Conservation (phyloP, 2,797 vertebrate species). For the Poeciliopsis infans region DNA sequence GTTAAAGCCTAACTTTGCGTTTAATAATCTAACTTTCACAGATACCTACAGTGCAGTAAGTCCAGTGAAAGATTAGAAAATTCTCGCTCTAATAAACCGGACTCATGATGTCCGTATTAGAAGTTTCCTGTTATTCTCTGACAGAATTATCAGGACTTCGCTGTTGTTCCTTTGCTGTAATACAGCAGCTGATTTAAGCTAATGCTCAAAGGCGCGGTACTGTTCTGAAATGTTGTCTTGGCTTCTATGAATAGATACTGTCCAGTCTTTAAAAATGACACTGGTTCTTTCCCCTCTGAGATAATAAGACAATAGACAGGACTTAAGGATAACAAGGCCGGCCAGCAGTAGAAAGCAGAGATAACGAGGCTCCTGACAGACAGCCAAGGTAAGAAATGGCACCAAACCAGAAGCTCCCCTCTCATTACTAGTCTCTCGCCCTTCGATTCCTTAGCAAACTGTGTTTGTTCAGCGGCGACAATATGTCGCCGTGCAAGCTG, state of each 20-base stretch:
- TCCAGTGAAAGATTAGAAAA: constrained; percentile 33
- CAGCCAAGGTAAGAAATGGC: constrained; percentile 51
- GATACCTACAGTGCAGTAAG: constrained; percentile 16
- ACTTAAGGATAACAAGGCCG: constrained; percentile 69
- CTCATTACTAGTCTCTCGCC: constrained; percentile 63
- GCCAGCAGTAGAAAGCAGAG: constrained; percentile 49
- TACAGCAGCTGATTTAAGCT: constrained; percentile 37
- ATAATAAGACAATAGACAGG: constrained; percentile 71
- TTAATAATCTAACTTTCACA: neutral
- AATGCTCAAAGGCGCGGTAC: constrained; percentile 35
- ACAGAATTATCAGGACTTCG: constrained; percentile 32
- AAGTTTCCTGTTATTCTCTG: constrained; percentile 37
- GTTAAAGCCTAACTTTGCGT: neutral
- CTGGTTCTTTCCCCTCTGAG: constrained; percentile 42
- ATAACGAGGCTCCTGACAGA: constrained; percentile 74
- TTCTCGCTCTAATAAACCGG: constrained; percentile 4
- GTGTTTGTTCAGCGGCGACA: constrained; percentile 35
- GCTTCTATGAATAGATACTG: constrained; percentile 54
- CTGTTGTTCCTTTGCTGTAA: constrained; percentile 28
- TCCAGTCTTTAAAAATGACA: constrained; percentile 54
- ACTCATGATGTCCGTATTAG: constrained; percentile 33
- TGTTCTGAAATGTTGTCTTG: constrained; percentile 28
- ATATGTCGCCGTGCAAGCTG: constrained; percentile 28
- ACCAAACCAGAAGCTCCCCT: constrained; percentile 48
- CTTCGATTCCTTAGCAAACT: constrained; percentile 37